Evolutionary conservation across 2,797 vertebrate genomes (phyloP).

Genomic region (Phataginus tricuspis): DNA sequence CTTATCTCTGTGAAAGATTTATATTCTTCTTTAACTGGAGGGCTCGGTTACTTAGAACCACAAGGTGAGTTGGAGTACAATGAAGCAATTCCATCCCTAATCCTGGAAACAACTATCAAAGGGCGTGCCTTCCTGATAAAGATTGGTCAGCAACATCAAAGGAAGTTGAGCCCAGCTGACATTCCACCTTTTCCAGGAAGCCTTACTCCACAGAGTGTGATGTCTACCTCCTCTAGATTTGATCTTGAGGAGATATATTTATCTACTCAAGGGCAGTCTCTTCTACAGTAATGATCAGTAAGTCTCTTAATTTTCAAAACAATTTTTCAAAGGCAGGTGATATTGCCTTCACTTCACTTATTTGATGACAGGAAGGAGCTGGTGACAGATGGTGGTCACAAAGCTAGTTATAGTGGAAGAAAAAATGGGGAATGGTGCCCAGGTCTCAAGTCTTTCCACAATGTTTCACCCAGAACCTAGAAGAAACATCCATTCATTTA

Average conservation of each 20-base stretch:
- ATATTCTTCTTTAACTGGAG: neutral
- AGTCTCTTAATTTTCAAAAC: conserved; percentile 9
- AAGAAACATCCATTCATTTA: conserved; percentile 1
- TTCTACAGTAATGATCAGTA: neutral
- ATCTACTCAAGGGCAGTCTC: neutral
- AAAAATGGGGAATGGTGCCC: neutral
- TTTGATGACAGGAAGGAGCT: neutral
- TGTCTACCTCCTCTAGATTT: neutral
- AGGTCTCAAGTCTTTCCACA: neutral
- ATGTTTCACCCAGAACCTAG: neutral
- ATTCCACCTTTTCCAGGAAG: neutral
- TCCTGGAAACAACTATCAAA: neutral
- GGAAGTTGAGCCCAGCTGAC: neutral
- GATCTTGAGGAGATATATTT: too few relatives aligned
- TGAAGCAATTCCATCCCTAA: neutral
- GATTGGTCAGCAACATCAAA: neutral
- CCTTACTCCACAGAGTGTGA: neutral
- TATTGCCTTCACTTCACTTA: neutral
- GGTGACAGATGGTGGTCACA: neutral
- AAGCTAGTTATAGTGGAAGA: neutral
- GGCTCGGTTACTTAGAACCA: neutral
- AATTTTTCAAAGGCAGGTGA: neutral
- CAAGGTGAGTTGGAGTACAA: neutral
- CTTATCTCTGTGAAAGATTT: neutral
- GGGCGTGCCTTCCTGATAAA: neutral